Evolutionary conservation across 2,113 vertebrate genomes (phyloP).

Genomic region (Cephalopterus ornatus): DNA sequence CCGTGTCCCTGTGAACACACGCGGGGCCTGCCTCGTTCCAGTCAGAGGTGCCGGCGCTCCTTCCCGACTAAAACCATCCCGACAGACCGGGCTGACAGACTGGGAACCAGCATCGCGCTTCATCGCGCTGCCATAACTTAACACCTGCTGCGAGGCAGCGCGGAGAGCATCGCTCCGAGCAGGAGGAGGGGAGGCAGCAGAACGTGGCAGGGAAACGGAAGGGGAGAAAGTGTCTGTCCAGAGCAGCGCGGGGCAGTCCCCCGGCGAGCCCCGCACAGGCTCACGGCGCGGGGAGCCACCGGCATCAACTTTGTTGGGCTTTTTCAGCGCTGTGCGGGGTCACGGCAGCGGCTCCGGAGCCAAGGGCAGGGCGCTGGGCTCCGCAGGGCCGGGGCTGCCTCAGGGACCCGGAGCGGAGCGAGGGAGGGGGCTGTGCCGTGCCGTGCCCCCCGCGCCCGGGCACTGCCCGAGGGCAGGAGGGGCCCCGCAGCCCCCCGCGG

Average conservation of each 20-base stretch:
- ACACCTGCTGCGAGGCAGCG: conserved; percentile 15
- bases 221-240: background rate
- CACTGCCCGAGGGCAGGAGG: background rate
- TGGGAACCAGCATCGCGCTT: background rate
- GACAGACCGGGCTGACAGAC: background rate
- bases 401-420: background rate
- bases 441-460: background rate
- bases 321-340: background rate
- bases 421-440: too few species aligned
- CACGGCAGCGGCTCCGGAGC: background rate
- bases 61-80: background rate
- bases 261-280: too few species aligned
- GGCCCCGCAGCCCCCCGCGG: background rate
- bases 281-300: background rate
- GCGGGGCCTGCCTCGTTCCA: background rate
- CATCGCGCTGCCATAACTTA: background rate
- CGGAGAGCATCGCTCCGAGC: background rate
- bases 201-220: background rate
- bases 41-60: background rate
- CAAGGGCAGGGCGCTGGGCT: background rate
- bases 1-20: rapidly evolving
- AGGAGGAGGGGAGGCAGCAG: background rate
- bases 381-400: background rate
- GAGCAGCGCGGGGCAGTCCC: background rate
- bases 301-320: background rate